Evolutionary conservation across 2,797 vertebrate genomes (phyloP).

Genomic region (Glyptemys insculpta): DNA sequence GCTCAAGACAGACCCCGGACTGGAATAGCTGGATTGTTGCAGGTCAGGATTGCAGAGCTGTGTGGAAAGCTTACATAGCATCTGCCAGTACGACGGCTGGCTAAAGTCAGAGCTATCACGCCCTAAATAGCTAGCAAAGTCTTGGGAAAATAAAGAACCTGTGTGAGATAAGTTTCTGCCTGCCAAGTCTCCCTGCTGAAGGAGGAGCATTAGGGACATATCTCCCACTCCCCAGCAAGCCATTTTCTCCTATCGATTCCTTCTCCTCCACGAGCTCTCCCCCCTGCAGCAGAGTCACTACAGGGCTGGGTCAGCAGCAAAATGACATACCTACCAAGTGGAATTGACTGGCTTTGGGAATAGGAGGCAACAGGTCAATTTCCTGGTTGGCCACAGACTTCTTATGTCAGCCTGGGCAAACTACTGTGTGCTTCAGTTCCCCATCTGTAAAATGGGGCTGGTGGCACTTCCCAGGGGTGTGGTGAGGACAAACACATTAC

Average conservation of each 20-base stretch:
- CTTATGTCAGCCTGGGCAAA: background rate
- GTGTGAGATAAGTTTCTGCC: constrained; percentile 11
- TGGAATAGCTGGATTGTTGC: background rate
- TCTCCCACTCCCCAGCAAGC: constrained; percentile 37
- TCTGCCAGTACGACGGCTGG: constrained; percentile 32
- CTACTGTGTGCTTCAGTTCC: background rate
- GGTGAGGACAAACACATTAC: background rate
- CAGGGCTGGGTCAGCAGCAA: rapidly evolving
- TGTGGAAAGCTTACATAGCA: constrained; percentile 36
- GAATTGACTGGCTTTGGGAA: background rate
- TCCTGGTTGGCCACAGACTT: background rate
- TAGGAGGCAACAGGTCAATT: background rate
- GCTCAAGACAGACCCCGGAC: constrained; percentile 41
- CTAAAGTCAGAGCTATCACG: background rate
- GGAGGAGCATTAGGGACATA: background rate
- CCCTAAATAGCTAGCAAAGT: constrained; percentile 20
- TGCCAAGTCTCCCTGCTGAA: constrained; percentile 28
- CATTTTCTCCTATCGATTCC: background rate
- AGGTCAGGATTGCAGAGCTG: background rate
- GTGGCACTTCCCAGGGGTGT: background rate
- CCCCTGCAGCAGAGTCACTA: background rate
- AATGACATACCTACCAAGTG: background rate
- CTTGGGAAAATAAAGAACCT: constrained; percentile 59
- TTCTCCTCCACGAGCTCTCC: background rate
- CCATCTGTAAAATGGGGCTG: background rate